Conservation (phyloP, 2,888 invertebrate species). For the Lycophotia porphyrea region DNA sequence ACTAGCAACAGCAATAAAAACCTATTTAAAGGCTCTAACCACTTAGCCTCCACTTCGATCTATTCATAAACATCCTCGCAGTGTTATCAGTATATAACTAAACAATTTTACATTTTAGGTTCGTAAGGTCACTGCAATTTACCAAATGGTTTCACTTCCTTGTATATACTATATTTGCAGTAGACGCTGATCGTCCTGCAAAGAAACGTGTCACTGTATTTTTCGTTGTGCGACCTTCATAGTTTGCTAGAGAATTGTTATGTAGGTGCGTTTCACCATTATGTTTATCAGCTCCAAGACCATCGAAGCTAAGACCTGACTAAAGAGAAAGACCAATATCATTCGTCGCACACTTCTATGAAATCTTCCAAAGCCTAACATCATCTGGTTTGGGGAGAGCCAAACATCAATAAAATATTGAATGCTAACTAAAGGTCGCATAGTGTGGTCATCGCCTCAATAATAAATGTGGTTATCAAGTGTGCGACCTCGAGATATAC, state of each 20-base stretch:
- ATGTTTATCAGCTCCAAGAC: constrained; percentile 10
- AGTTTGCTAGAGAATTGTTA: constrained; percentile 28
- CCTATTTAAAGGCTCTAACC: background rate
- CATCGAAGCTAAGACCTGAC: constrained; percentile 8
- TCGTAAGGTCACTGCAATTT: constrained; percentile 70
- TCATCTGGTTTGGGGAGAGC: background rate
- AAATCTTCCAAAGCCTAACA: background rate
- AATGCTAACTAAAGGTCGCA: background rate
- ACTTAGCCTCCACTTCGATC: background rate
- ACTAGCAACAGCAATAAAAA: background rate
- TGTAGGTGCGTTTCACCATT: constrained; percentile 47
- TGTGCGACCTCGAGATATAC: background rate
- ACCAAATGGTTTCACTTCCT: constrained; percentile 37
- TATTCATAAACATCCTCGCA: background rate
- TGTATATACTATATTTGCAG: constrained; percentile 61
- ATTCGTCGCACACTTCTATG: background rate
- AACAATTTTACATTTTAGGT: background rate
- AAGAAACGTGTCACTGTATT: constrained; percentile 77
- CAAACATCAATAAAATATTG: background rate
- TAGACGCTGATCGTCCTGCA: constrained; percentile 64
- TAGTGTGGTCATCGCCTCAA: background rate
- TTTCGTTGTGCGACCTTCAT: constrained; percentile 64
- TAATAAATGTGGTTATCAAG: background rate
- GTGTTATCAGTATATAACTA: constrained; percentile 23
- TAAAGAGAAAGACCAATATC: background rate